phyloP scores from a whole-genome alignment of 2,113 vertebrate species.

The Elachura formosa region DNA sequence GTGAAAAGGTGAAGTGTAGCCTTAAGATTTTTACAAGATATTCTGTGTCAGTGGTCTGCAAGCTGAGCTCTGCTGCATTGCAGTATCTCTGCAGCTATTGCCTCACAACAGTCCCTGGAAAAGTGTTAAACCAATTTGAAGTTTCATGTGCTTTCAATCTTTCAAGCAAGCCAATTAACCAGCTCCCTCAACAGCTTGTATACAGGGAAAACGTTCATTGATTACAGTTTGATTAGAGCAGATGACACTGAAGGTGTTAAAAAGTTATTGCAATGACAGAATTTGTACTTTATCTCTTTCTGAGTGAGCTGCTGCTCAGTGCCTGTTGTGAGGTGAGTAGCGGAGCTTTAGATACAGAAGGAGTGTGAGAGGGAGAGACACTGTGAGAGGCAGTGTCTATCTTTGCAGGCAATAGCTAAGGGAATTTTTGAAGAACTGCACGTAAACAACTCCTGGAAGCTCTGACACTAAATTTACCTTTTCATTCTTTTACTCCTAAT shows the following conservation, averaged over 20 bases:
- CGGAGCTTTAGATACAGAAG: neutral
- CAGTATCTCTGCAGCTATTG: conserved; percentile 51
- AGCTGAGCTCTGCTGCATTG: conserved; percentile 38
- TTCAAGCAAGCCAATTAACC: neutral
- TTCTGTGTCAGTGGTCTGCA: neutral
- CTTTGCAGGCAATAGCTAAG: neutral
- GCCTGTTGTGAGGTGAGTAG: neutral
- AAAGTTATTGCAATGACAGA: neutral
- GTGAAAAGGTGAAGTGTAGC: neutral
- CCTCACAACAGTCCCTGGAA: neutral
- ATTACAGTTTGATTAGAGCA: neutral
- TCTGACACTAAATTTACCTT: neutral
- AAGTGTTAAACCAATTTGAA: neutral
- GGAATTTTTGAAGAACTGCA: neutral
- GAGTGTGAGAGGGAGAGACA: neutral
- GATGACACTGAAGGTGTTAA: neutral
- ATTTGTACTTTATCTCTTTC: neutral
- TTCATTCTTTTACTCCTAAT: neutral
- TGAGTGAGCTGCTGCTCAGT: neutral
- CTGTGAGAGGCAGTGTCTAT: neutral
- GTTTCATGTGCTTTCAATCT: neutral
- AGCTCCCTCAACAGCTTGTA: neutral
- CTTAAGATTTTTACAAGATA: neutral
- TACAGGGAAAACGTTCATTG: neutral
- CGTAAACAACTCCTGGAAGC: neutral